A percentile compares a stretch with the other conserved stretches of the same genome.
Conservation (phyloP, 2,113 vertebrate genomes). For the Bettongia penicillata region DNA sequence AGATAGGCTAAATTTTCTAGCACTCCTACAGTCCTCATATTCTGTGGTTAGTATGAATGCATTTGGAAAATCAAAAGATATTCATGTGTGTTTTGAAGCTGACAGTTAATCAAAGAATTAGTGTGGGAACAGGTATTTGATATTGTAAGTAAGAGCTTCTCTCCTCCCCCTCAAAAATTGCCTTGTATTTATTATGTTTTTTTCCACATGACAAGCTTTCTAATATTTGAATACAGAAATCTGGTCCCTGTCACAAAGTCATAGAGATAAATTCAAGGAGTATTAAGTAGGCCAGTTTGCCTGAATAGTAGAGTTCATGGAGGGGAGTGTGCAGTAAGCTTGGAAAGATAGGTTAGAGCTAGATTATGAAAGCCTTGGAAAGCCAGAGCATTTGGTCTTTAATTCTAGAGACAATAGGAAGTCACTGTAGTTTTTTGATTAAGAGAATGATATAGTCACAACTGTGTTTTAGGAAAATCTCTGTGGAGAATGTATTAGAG, state of each 20-base stretch:
- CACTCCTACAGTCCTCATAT: neutral
- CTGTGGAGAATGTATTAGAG: neutral
- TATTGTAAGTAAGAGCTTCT: neutral
- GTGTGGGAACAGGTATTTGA: neutral
- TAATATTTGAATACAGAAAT: neutral
- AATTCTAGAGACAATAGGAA: neutral
- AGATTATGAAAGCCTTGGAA: neutral
- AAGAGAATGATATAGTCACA: neutral
- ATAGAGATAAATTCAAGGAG: neutral
- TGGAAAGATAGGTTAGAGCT: neutral
- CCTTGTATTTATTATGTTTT: neutral
- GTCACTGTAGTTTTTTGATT: conserved; percentile 37
- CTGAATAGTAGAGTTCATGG: neutral
- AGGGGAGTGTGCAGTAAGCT: neutral
- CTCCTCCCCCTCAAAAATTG: neutral
- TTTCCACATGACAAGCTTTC: neutral
- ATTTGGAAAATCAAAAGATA: no score
- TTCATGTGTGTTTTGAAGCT: neutral
- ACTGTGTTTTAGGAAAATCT: neutral
- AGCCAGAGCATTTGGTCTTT: neutral
- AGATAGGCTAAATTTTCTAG: no score
- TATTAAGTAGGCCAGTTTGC: neutral
- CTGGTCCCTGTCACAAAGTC: neutral
- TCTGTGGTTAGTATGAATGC: neutral
- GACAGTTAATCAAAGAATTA: neutral